Evolutionary conservation across 2,888 invertebrate species (phyloP).

Genomic region (Bedellia somnulentella): DNA sequence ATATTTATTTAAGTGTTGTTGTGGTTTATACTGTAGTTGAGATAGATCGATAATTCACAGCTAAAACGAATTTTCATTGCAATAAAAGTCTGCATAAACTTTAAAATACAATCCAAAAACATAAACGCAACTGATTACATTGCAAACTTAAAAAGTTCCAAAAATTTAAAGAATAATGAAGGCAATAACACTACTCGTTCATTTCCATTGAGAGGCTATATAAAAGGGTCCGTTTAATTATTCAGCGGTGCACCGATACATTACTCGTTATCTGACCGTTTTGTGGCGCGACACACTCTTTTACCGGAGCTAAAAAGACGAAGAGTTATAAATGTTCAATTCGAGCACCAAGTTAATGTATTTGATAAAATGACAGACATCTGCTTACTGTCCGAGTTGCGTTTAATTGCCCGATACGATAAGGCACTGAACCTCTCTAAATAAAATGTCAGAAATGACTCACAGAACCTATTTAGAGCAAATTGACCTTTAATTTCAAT

Average conservation of each 20-base stretch:
- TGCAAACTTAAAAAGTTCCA: too few relatives aligned
- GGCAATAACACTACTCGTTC: slow-evolving; percentile 22
- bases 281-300: slow-evolving; percentile 26
- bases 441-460: slow-evolving; percentile 20
- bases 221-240: slow-evolving; percentile 49
- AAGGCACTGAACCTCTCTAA: slow-evolving; percentile 13
- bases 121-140: too few relatives aligned
- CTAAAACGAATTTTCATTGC: too few relatives aligned
- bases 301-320: slow-evolving; percentile 33
- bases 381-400: slow-evolving; percentile 44
- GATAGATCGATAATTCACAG: too few relatives aligned
- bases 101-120: too few relatives aligned
- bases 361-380: slow-evolving; percentile 58
- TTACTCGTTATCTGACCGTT: slow-evolving; percentile 41
- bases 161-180: too few relatives aligned
- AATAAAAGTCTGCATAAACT: too few relatives aligned
- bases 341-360: slow-evolving; percentile 52
- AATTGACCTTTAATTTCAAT: too few relatives aligned
- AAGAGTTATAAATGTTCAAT: slow-evolving; percentile 34
- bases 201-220: slow-evolving; percentile 21
- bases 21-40: too few relatives aligned
- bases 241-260: slow-evolving; percentile 40
- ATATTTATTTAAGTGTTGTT: too few relatives aligned
- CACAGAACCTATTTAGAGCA: too few relatives aligned
- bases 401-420: slow-evolving; percentile 54